phyloP scores from a whole-genome alignment of 2,113 vertebrate species.

The Picathartes gymnocephalus region DNA sequence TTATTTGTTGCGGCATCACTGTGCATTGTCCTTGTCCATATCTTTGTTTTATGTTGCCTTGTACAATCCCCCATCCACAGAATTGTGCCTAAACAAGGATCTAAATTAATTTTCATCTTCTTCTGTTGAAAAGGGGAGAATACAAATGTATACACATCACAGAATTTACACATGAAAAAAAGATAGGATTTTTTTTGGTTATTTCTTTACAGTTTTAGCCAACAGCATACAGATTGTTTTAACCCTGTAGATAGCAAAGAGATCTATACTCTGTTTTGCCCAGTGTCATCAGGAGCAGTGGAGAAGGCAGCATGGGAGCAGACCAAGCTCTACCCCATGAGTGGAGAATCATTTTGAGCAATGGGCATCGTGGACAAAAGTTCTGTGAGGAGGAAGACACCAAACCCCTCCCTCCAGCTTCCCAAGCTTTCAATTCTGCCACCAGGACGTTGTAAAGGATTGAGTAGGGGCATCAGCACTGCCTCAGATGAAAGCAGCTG shows the following conservation, averaged over 20 bases:
- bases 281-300: rapidly evolving
- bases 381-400: not conserved
- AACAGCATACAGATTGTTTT: not conserved
- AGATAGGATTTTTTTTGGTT: not conserved
- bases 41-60: not conserved
- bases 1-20: not conserved
- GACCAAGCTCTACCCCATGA: not conserved
- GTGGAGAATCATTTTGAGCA: not conserved
- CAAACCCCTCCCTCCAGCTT: not conserved
- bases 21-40: not conserved
- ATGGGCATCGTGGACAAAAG: not conserved
- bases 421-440: not conserved
- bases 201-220: not conserved
- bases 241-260: not conserved
- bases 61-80: not conserved
- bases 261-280: not conserved
- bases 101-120: not conserved
- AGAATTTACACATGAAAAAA: not conserved
- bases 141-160: not conserved
- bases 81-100: not conserved
- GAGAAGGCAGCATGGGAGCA: not conserved
- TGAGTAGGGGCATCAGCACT: not conserved
- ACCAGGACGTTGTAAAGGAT: not conserved
- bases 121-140: not conserved
- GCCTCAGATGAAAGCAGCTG: not conserved